Evolutionary conservation across 2,113 vertebrate genomes (phyloP).

Genomic region (Xenopus borealis): DNA sequence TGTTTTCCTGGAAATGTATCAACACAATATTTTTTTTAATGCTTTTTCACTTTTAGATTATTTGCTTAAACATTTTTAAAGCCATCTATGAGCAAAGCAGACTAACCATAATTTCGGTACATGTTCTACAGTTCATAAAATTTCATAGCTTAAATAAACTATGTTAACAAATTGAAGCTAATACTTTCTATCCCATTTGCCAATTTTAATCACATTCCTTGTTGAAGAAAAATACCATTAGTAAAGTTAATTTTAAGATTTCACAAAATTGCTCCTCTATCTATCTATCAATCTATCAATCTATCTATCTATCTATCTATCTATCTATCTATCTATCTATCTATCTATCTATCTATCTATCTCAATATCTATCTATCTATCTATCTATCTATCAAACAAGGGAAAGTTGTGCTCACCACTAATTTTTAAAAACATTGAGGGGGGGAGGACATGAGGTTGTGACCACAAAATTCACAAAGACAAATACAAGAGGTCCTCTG

Average conservation of each 20-base stretch:
- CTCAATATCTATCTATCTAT: too few relatives aligned
- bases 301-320: too few relatives aligned
- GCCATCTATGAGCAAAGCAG: neutral
- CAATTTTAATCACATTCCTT: conserved; percentile 30
- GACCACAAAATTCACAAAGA: too few relatives aligned
- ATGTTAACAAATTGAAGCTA: conserved; percentile 32
- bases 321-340: too few relatives aligned
- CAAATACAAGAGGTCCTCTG: too few relatives aligned
- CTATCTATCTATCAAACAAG: too few relatives aligned
- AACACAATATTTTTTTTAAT: neutral
- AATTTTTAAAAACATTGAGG: too few relatives aligned
- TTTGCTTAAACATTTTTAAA: conserved; percentile 13
- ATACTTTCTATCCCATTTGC: conserved; percentile 35
- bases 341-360: too few relatives aligned
- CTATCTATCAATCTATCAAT: conserved; percentile 18
- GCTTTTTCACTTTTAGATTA: conserved; percentile 3
- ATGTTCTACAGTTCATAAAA: conserved; percentile 31
- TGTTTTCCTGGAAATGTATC: too few relatives aligned
- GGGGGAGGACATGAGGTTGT: too few relatives aligned
- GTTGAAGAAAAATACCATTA: conserved; percentile 22
- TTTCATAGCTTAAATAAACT: conserved; percentile 20
- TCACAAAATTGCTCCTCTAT: conserved; percentile 23
- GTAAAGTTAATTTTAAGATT: neutral
- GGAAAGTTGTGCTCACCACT: too few relatives aligned
- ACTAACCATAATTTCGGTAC: conserved; percentile 8